Base-by-base conservation (phyloP, 2,113 vertebrate genomes). In the Lampris incognitus region DNA sequence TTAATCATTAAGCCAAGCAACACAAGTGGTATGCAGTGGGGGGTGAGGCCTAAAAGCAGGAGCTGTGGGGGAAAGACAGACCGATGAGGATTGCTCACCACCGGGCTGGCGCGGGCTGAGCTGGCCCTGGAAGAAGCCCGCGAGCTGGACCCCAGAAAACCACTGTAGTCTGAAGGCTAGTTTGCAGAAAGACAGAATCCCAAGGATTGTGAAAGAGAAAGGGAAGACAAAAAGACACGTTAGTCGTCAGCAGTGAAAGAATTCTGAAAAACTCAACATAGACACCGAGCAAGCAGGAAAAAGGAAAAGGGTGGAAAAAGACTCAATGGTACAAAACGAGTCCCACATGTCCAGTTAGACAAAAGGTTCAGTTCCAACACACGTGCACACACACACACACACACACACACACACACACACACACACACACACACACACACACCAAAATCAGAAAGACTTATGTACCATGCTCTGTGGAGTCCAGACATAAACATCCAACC, bases 61-160 rank as follows among this genome's bases (percentile, higher is more conserved):
- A 66, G 77, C 24, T 66, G 41, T 1, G 61, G 44, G 49, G 56
- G 37, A 65, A 38, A 57, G 58, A 36, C 11, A 39, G 48, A 75
- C 57, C 24, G 50, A 50, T 49, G 44, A 87, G 10, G 38, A 63
- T 60, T 73, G 93, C 97, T 98, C 95, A 98, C 97, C 97, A 98
- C 97, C 3, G 97, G 97, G 90, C 97, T 98, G 83, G 97, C 97
- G n/a, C 96, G 95, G 56, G 97, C 96, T 9, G 97, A 98, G 85
- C 97, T 97, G 85, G 96, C 95, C 91, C 97, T 95, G 84, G 97
- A 99, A 2, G 97, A 98, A 1, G 97, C 93, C 2, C 96, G 95
- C 66, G 97, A 98, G 85, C 96, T 80, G 1, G 97, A 97, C 41
- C 94, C 95, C 78, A 96, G 88, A 90, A 96, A 95, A 51, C 94